Evolutionary conservation across 2,797 vertebrate genomes (phyloP), one percentile per base, ranked within the genome.

Genomic region (Anguilla anguilla): DNA sequence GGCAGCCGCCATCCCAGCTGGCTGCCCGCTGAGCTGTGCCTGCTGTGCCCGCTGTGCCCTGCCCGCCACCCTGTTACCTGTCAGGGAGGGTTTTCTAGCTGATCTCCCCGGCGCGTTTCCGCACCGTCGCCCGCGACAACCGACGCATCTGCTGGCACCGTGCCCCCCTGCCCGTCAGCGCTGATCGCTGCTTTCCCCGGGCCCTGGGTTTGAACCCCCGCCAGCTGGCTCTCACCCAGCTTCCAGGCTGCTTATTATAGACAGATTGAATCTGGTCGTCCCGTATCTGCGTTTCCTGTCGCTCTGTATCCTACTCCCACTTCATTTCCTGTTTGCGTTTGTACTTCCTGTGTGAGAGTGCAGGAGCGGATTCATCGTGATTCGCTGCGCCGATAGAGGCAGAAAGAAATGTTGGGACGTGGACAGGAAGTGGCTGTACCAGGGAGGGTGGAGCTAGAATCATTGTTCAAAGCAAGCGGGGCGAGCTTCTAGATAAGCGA

Each of bases 261-360:
- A 3, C 79, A 82, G 79, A 51, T 51, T 46, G 43, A 82, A 82
- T 51, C 79, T 25, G 4, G 79, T 82, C 79, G 9, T n/a, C n/a
- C 35, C 39, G 11, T 51, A 25, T 82, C 79, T 79, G 19, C 22
- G 74, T 43, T 79, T 79, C 74, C 74, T 79, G 74, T 79, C 19
- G 35, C 35, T 79, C 11, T 17, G 19, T 79, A 79, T 19, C 74
- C 79, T 49, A 79, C 43, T 51, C 25, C 79, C 43, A 51, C 22
- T 82, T 51, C 79, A 25, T 82, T 82, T 82, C 79, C 79, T 82
- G 79, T 82, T 82, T 82, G 46, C 15, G 79, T 82, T 46, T 51
- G 79, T n/a, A 49, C 79, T 82, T 82, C 79, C 79, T 51, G 79
- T n/a, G 22, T 51, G 5, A 7, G 79, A 82, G 43, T 6, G 10